A percentile compares a stretch with the other conserved stretches of the same genome.
These are phyloP conservation scores for Halocynthia roretzi DNA, from an alignment of 23 tunicate species.

Conservation along the genomic window DNA sequence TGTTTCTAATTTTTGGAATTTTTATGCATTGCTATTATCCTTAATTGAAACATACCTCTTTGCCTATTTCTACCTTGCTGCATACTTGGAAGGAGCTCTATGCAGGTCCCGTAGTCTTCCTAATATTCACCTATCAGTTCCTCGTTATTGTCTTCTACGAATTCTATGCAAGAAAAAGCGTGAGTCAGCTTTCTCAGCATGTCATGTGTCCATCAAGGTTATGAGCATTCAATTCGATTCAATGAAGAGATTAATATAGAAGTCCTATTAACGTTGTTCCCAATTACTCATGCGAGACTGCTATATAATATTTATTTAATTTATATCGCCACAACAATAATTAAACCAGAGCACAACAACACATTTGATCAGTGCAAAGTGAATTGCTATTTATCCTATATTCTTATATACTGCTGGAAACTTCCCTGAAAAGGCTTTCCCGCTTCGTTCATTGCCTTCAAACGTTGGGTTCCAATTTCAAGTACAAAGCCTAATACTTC, in stretches of 20 bases:
- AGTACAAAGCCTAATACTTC: too few species aligned
- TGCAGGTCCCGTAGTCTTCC: slow-evolving; percentile 18
- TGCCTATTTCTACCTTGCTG: background rate
- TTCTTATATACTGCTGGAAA: too few species aligned
- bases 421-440: too few species aligned
- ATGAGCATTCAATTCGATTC: background rate
- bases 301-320: background rate
- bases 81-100: background rate
- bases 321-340: background rate
- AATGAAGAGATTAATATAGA: background rate
- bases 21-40: too few species aligned
- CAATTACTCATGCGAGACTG: background rate
- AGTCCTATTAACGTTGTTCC: background rate
- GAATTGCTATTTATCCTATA: too few species aligned
- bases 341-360: too few species aligned
- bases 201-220: background rate
- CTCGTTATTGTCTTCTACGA: slow-evolving; percentile 15
- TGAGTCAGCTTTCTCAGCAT: slow-evolving; percentile 1
- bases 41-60: background rate
- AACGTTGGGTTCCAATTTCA: too few species aligned
- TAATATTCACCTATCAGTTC: background rate
- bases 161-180: slow-evolving; percentile 27
- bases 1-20: too few species aligned
- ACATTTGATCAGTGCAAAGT: too few species aligned
- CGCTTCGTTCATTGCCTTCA: too few species aligned